Evolutionary conservation across 1,140 invertebrate genomes (phyloP), one percentile per base, ranked within the genome.

Genomic region (Macrostomum lignano): DNA sequence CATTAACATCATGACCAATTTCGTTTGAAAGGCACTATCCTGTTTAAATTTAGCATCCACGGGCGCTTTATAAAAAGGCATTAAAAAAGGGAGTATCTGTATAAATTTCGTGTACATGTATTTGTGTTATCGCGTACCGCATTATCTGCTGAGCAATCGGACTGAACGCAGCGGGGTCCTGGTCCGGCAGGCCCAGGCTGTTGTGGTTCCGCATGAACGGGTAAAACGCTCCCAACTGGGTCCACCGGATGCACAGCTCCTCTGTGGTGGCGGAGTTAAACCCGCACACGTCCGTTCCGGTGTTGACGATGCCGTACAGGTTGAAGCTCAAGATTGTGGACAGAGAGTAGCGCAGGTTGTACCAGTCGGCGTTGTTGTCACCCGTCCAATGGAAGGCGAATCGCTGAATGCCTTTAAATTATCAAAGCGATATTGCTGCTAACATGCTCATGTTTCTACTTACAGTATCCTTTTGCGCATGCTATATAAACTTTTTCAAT

Each of bases 301-400:
- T 69, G 63, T 76, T 63, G 7, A 74, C 72, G 17, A 77, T 49
- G 4, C 59, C 60, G 43, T 60, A 65, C 34, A 62, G 31, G 10
- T 55, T 46, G 35, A 52, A 51, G 23, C 46, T 47, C 21, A 53
- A 34, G 3, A 55, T 52, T 19, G 28, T 44, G 40, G 49, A 44
- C 38, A 58, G 52, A 17, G 52, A 51, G 23, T 44, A 43, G 29
- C 47, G 44, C 32, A 59, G 31, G 38, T 59, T 51, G 32, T 44
- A n/a, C 36, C 41, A 58, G 0, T 37, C 42, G 5, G 52, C 46
- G 28, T 28, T 13, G 36, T 52, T 55, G 36, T 59, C 55, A 11
- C 81, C 81, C 38, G 72, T 72, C 82, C 82, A 91, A 56, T 84
- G 75, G 7, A 74, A 76, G n/a, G 69, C 67, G 52, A 68, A 78